phyloP scores from a whole-genome alignment of 1,140 invertebrate species.

The Lepidurus couesii region DNA sequence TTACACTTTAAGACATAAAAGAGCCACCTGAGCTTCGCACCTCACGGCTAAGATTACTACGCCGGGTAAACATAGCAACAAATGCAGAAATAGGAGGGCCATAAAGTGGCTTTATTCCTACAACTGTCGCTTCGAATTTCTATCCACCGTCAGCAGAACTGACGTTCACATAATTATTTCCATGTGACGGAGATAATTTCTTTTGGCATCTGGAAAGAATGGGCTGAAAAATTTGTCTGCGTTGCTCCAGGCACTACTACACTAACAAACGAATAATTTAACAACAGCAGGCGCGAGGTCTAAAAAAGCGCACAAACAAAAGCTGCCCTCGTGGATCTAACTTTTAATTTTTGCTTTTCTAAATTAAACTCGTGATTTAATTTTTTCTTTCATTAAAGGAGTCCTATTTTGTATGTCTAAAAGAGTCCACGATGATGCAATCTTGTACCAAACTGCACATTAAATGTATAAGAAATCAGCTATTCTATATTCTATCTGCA shows the following conservation, averaged over 20 bases:
- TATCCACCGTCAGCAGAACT: neutral
- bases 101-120: neutral
- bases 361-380: neutral
- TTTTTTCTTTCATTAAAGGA: neutral
- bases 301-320: no score
- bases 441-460: neutral
- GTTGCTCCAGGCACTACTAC: neutral
- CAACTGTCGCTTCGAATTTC: slow-evolving; percentile 1
- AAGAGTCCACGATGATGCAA: neutral
- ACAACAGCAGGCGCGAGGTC: neutral
- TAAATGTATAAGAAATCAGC: neutral
- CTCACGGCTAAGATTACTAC: no score
- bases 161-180: neutral
- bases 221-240: neutral
- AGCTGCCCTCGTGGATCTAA: no score
- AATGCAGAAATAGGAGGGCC: neutral
- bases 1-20: no score
- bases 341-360: no score
- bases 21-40: no score
- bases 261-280: neutral
- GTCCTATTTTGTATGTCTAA: neutral
- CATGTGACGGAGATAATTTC: neutral
- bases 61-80: neutral
- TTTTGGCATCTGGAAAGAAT: neutral
- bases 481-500: no score